A percentile compares a stretch with the other conserved stretches of the same genome.
Conservation (phyloP, 1,140 invertebrate species). For the Papilio aristodemus region DNA sequence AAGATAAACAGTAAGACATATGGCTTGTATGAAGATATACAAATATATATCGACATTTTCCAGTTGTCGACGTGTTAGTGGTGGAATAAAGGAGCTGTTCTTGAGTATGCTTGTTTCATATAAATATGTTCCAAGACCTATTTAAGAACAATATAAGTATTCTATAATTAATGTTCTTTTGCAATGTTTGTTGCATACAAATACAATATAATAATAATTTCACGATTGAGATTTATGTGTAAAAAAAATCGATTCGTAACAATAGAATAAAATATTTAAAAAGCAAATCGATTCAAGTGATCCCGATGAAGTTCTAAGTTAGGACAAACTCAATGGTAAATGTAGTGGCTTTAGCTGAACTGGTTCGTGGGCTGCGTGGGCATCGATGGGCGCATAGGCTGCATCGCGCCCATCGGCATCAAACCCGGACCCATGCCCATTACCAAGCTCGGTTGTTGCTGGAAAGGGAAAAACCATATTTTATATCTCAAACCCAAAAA, state of each 20-base stretch:
- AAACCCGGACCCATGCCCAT: conserved; percentile 67
- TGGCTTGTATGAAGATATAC: too few relatives aligned
- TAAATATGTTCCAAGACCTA: neutral
- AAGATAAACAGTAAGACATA: too few relatives aligned
- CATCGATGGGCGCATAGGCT: conserved; percentile 63
- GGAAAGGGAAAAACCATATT: conserved; percentile 41
- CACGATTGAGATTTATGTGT: too few relatives aligned
- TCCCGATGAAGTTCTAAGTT: conserved; percentile 29
- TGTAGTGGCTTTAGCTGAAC: conserved; percentile 64
- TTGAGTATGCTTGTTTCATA: too few relatives aligned
- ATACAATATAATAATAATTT: too few relatives aligned
- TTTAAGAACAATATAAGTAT: neutral
- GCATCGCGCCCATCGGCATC: conserved; percentile 62
- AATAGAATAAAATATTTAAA: too few relatives aligned
- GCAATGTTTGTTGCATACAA: too few relatives aligned
- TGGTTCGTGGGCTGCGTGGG: conserved; percentile 68
- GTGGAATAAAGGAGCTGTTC: too few relatives aligned
- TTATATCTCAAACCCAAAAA: neutral
- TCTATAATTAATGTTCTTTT: neutral
- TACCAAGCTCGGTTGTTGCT: conserved; percentile 76
- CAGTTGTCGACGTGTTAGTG: too few relatives aligned
- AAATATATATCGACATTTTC: too few relatives aligned
- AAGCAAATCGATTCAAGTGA: conserved; percentile 2
- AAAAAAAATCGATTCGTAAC: too few relatives aligned
- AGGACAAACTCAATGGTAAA: conserved; percentile 12